Conservation (phyloP, 92 coral and sea anemone genomes). For the Porites rus region DNA sequence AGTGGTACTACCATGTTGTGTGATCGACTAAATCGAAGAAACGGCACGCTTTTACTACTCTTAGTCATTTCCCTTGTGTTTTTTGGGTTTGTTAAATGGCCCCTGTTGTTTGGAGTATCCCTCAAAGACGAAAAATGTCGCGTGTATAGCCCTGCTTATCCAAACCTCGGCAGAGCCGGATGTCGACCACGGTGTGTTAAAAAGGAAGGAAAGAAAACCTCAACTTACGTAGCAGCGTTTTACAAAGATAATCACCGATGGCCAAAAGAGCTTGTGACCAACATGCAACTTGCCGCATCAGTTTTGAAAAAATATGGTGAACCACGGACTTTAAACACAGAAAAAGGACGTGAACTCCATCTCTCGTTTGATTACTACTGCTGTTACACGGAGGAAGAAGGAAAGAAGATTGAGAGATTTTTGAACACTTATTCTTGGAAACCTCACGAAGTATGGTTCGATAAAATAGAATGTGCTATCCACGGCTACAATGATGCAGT, state of each 20-base stretch:
- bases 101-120: background rate
- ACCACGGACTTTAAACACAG: conserved; percentile 52
- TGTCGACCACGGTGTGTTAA: conserved; percentile 36
- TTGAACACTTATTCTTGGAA: conserved; percentile 46
- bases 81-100: background rate
- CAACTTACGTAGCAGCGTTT: background rate
- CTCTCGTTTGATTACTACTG: conserved; percentile 63
- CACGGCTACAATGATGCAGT: conserved; percentile 56
- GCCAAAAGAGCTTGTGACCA: background rate
- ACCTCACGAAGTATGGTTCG: conserved; percentile 58
- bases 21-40: background rate
- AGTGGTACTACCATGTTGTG: background rate
- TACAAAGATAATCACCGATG: background rate
- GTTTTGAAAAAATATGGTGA: conserved; percentile 19
- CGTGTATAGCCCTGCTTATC: conserved; percentile 11
- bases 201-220: conserved; percentile 1
- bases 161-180: conserved; percentile 51
- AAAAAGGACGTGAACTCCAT: conserved; percentile 36
- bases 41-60: background rate
- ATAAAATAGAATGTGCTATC: conserved; percentile 61
- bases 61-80: background rate
- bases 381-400: conserved; percentile 53
- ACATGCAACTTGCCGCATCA: conserved; percentile 20
- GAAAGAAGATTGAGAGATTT: conserved; percentile 42
- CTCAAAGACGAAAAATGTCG: background rate